Base-by-base conservation (phyloP, 1,140 invertebrate genomes). In the Drosophila kikkawai region DNA sequence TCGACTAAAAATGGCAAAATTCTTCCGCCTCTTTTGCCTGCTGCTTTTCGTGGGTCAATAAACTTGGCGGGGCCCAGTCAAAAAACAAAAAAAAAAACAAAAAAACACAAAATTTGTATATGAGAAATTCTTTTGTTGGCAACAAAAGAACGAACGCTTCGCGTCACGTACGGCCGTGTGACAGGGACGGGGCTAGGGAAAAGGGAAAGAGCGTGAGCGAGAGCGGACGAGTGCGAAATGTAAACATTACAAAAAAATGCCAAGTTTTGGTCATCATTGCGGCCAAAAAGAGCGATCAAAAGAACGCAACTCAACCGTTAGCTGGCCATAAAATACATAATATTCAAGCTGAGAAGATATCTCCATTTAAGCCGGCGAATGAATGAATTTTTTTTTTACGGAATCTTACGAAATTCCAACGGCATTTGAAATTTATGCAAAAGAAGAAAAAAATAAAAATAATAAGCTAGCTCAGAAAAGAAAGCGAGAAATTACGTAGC, bases 401-500 rank as follows among this genome's bases (percentile, higher is more conserved):
- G 48, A 42, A 66, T 59, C 71, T 80, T 77, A 75, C 71, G 60
- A 74, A 87, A 88, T 80, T 87, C 84, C 88, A 87, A 87, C 84
- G 84, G 84, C 77, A 82, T 86, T 68, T 48, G 26, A 57, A 34
- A 22, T 51, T 11, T 75, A 75, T 75, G 74, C 67, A 80, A 80
- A 80, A 77, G 68, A 42, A n/a, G n/a, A 22, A 22, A 47, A 71
- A 60, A 75, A 59, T 63, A 37, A 42, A 17, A 22, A 55, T 50
- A 75, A 66, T 66, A 67, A 60, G 42, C 61, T 70, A 69, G 57
- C 59, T 61, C 19, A 39, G 39, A 79, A 87, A 88, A 88, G 84
- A 88, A 88, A 88, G 84, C 84, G 84, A 79, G 78, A 84, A 79
- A 88, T 90, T 90, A 88, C 85, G 85, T 88, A 90, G 84, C 73